These are phyloP conservation scores for Hapalemur alaotrensis DNA, from an alignment of 2,797 vertebrate species.

Conservation along the genomic window DNA sequence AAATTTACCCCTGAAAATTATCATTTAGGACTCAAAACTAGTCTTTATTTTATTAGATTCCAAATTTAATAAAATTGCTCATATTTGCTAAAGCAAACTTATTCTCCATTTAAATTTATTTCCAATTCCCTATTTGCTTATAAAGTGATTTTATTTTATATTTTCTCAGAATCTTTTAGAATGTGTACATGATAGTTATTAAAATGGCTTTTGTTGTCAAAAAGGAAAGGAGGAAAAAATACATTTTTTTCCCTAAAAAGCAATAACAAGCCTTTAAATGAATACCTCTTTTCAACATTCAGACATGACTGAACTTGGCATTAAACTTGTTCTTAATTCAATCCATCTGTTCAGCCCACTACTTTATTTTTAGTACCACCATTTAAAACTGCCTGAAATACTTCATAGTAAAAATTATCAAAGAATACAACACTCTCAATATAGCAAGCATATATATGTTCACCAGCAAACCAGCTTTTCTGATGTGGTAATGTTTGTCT, in stretches of 20 bases:
- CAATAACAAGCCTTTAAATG: conserved; percentile 60
- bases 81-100: conserved; percentile 32
- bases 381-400: conserved; percentile 71
- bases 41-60: conserved; percentile 53
- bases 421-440: conserved; percentile 43
- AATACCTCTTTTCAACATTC: conserved; percentile 79
- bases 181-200: conserved; percentile 29
- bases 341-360: conserved; percentile 65
- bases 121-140: conserved; percentile 23
- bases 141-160: conserved; percentile 40
- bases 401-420: conserved; percentile 67
- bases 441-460: conserved; percentile 16
- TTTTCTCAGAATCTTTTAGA: conserved; percentile 43
- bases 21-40: conserved; percentile 4
- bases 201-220: conserved; percentile 60
- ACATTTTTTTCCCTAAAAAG: conserved; percentile 32
- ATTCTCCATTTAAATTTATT: conserved; percentile 1
- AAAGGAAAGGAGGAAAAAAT: conserved; percentile 45
- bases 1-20: neutral
- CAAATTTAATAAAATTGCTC: conserved; percentile 23
- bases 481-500: neutral
- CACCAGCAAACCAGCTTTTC: conserved; percentile 19
- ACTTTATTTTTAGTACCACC: conserved; percentile 65
- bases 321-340: conserved; percentile 73
- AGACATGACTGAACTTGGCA: conserved; percentile 73